phyloP scores from a whole-genome alignment of 2,797 vertebrate species.

The Rhabdophis nuchalis region DNA sequence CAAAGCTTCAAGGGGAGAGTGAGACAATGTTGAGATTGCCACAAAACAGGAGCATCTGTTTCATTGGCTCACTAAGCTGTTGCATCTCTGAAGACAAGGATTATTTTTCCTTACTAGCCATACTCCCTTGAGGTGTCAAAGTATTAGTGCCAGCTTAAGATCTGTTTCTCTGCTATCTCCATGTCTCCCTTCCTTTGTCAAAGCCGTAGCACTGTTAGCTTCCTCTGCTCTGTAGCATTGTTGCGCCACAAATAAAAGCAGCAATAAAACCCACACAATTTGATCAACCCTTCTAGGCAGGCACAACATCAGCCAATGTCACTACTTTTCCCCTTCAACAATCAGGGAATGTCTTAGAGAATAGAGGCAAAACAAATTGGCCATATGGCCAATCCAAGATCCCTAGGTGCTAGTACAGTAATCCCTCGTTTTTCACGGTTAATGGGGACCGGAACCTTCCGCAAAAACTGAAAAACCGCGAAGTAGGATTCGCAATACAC shows the following conservation, averaged over 20 bases:
- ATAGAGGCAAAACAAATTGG: not conserved
- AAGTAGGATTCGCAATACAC: too few species aligned
- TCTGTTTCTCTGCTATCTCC: not conserved
- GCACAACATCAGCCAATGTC: not conserved
- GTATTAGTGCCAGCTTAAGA: constrained; percentile 43
- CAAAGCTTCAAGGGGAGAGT: constrained; percentile 37
- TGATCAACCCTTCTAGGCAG: not conserved
- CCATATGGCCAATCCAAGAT: not conserved
- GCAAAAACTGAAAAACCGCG: too few species aligned
- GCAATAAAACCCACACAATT: constrained; percentile 4
- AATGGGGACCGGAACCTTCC: too few species aligned
- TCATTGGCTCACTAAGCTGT: constrained; percentile 40
- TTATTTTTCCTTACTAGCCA: constrained; percentile 26
- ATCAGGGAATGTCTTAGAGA: not conserved
- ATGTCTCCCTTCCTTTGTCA: constrained; percentile 4
- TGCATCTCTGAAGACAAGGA: constrained; percentile 6
- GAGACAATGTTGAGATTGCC: constrained; percentile 34
- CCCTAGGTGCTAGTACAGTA: not conserved
- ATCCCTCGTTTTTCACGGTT: too few species aligned
- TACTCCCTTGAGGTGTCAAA: constrained; percentile 1
- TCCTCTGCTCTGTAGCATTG: constrained; percentile 11
- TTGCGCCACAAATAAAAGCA: not conserved
- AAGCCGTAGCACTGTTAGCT: not conserved
- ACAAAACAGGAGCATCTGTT: constrained; percentile 40
- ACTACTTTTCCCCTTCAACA: not conserved